Evolutionary conservation across 1,140 invertebrate species (phyloP), one percentile per base, ranked within the genome.

Genomic region (Euura lappo): DNA sequence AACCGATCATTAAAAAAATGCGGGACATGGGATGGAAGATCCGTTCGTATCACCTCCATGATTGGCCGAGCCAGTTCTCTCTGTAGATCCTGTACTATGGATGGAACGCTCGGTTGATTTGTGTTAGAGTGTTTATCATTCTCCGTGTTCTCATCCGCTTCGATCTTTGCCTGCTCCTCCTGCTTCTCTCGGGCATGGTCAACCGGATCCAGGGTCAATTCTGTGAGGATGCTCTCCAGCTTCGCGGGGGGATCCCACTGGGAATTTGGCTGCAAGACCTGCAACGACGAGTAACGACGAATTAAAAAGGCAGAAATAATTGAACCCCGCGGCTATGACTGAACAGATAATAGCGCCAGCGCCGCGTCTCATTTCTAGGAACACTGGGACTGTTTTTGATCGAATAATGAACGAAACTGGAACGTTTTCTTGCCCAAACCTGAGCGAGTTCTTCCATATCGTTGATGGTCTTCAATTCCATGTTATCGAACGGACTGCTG

Each of bases 391-490:
- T 80, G 74, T 28, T 79, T 73, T 71, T 83, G 83, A 8, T 79
- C 78, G 75, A 86, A 46, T 13, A 28, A 28, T 28, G 28, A 28
- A 28, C 28, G 70, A n/a, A 73, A 28, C 51, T 69, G 68, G 45
- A 68, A 79, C 78, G 66, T 77, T 85, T 75, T 90, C 88, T 65
- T 91, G 78, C 44, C 94, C 91, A 69, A 78, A 82, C 86, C 85
- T 94, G 92, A 4, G 94, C 94, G 66, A 97, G 87, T 83, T 96
- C 92, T 85, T 96, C 95, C 88, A 96, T 91, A 84, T 96, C 95
- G 86, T 97, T 96, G 65, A 97, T 94, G 51, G 94, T 95, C 86
- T 97, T 96, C 45, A 97, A 83, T 88, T 96, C 95, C 85, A 96
- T 92, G 88, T 95, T 95, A 88, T 97, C 95, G 87, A 97, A 97